Evolutionary conservation across 1,140 invertebrate genomes (phyloP).

Genomic region (Acyrthosiphon pisum): DNA sequence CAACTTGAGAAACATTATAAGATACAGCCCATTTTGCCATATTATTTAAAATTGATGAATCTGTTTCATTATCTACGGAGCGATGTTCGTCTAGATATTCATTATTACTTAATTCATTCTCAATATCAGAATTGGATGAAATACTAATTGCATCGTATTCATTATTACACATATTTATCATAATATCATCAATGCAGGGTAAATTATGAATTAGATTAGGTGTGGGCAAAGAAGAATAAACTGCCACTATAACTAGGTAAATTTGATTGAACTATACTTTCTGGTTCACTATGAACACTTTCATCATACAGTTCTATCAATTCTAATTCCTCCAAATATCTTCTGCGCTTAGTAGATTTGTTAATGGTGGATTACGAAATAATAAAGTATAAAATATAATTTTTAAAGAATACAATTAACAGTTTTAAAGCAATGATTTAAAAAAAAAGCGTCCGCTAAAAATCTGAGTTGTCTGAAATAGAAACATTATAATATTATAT

Average conservation of each 20-base stretch:
- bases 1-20: neutral
- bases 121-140: neutral
- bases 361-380: too few relatives aligned
- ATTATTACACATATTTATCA: neutral
- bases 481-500: too few relatives aligned
- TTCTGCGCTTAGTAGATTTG: neutral
- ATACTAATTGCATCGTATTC: neutral
- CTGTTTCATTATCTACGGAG: neutral
- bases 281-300: neutral
- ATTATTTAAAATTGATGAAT: constrained; percentile 17
- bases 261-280: neutral
- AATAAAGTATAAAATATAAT: too few relatives aligned
- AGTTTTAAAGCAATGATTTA: too few relatives aligned
- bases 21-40: neutral
- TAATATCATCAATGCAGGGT: neutral
- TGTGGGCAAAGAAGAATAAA: neutral
- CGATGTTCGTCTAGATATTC: neutral
- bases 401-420: too few relatives aligned
- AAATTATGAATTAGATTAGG: neutral
- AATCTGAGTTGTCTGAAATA: too few relatives aligned
- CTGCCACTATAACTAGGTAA: neutral
- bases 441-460: too few relatives aligned
- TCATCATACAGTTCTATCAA: neutral
- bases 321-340: neutral
- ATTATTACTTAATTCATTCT: neutral